Evolutionary conservation across 2,888 invertebrate species (phyloP).

Genomic region (Agonopterix heracliana): DNA sequence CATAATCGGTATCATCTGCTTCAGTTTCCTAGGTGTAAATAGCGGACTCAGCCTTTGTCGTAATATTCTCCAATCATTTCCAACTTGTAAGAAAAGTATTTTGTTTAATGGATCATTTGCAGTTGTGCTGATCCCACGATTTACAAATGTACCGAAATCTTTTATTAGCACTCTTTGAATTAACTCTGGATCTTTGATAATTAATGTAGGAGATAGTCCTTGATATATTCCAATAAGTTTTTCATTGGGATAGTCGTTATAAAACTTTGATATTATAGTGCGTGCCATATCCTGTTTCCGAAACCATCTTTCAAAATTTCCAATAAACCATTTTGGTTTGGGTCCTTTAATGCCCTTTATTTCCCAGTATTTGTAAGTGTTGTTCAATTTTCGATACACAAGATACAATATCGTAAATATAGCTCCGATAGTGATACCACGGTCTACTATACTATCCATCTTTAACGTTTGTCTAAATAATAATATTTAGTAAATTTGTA

Average conservation of each 20-base stretch:
- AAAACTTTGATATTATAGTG: constrained; percentile 30
- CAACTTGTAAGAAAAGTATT: constrained; percentile 39
- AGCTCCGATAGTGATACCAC: background rate
- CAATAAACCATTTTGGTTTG: constrained; percentile 13
- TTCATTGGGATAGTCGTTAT: constrained; percentile 39
- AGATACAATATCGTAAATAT: background rate
- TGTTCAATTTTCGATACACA: background rate
- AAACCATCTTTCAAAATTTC: constrained; percentile 25
- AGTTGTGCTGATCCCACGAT: constrained; percentile 35
- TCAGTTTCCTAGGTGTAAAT: constrained; percentile 41
- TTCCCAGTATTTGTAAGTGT: constrained; percentile 6
- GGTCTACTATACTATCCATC: no score
- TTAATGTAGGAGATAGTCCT: constrained; percentile 33
- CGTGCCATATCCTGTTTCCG: constrained; percentile 24
- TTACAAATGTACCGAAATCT: constrained; percentile 38
- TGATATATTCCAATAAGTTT: constrained; percentile 41
- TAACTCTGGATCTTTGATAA: constrained; percentile 43
- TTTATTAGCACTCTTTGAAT: constrained; percentile 41
- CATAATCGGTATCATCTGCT: constrained; percentile 27
- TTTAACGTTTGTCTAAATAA: no score
- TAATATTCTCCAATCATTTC: constrained; percentile 32
- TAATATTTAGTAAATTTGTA: no score
- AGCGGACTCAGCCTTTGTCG: constrained; percentile 34
- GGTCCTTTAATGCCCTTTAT: constrained; percentile 6
- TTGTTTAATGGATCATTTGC: constrained; percentile 29